These are phyloP conservation scores for Trichoplusia ni DNA, from an alignment of 1,140 invertebrate species.

Conservation along the genomic window DNA sequence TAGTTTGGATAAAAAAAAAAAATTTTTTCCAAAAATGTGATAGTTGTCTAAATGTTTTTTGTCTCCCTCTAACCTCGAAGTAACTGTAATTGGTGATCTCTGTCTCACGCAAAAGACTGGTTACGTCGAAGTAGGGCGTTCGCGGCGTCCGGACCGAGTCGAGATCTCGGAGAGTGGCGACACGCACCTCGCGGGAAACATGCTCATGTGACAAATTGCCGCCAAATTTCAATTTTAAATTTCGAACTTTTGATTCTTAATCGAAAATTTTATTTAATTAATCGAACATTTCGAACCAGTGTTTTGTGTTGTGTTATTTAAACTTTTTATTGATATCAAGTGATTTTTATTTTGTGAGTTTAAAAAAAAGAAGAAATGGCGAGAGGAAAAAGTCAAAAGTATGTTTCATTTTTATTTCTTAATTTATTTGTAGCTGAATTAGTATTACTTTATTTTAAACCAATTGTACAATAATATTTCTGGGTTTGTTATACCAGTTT, in stretches of 20 bases:
- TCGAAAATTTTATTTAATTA: conserved; percentile 51
- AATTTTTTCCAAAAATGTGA: no score
- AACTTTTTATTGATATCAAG: conserved; percentile 27
- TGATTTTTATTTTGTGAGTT: conserved; percentile 42
- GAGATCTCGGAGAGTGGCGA: conserved; percentile 76
- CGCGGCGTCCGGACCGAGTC: conserved; percentile 62
- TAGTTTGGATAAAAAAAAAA: no score
- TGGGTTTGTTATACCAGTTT: no score
- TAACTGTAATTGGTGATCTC: conserved; percentile 49
- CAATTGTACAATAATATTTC: no score
- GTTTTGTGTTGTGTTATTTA: conserved; percentile 57
- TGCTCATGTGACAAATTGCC: conserved; percentile 75
- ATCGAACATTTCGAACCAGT: conserved; percentile 48
- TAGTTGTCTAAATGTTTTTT: background rate
- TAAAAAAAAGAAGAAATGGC: conserved; percentile 47
- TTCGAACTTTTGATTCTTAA: conserved; percentile 43
- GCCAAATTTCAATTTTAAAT: conserved; percentile 62
- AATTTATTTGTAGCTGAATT: no score
- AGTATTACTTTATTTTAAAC: no score
- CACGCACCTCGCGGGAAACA: conserved; percentile 72
- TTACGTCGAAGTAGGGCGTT: conserved; percentile 74
- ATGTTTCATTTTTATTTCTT: conserved; percentile 50
- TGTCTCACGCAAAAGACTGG: conserved; percentile 62
- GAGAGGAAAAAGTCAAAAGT: conserved; percentile 58
- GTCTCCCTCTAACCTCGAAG: conserved; percentile 37